Conservation (phyloP, 2,888 invertebrate species). For the Sarcophaga carnaria region DNA sequence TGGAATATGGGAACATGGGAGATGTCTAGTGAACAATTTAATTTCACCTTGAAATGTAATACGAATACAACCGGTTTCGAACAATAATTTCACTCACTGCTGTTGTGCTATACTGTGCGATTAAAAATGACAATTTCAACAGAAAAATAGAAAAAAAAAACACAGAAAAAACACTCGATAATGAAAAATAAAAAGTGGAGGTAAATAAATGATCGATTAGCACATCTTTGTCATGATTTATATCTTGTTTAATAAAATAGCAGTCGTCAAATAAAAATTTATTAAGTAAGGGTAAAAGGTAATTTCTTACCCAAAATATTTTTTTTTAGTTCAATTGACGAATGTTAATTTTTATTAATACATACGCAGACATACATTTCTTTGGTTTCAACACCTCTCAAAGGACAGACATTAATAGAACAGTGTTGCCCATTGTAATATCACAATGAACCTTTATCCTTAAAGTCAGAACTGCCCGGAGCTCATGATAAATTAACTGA, state of each 20-base stretch:
- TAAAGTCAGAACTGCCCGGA: too few relatives aligned
- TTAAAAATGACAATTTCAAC: not conserved
- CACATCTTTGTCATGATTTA: slow-evolving; percentile 47
- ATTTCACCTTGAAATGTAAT: slow-evolving; percentile 54
- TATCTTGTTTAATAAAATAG: slow-evolving; percentile 15
- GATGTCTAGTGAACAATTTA: slow-evolving; percentile 7
- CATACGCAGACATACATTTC: too few relatives aligned
- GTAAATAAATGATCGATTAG: slow-evolving; percentile 50
- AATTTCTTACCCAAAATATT: not conserved
- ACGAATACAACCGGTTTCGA: slow-evolving; percentile 36
- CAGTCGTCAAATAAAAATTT: slow-evolving; percentile 29
- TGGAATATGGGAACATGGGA: not conserved
- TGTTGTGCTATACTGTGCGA: not conserved
- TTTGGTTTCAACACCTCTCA: too few relatives aligned
- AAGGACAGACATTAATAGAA: too few relatives aligned
- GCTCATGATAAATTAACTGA: too few relatives aligned
- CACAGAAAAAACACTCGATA: slow-evolving; percentile 27
- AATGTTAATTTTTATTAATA: too few relatives aligned
- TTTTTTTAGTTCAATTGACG: too few relatives aligned
- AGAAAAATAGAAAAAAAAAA: slow-evolving; percentile 9
- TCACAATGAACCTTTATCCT: too few relatives aligned
- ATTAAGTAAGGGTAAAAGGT: slow-evolving; percentile 23
- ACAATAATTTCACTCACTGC: not conserved
- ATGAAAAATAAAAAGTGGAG: slow-evolving; percentile 2
- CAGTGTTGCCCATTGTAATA: too few relatives aligned